phyloP scores from a whole-genome alignment of 2,888 invertebrate species.

The Yponomeuta sedellus region DNA sequence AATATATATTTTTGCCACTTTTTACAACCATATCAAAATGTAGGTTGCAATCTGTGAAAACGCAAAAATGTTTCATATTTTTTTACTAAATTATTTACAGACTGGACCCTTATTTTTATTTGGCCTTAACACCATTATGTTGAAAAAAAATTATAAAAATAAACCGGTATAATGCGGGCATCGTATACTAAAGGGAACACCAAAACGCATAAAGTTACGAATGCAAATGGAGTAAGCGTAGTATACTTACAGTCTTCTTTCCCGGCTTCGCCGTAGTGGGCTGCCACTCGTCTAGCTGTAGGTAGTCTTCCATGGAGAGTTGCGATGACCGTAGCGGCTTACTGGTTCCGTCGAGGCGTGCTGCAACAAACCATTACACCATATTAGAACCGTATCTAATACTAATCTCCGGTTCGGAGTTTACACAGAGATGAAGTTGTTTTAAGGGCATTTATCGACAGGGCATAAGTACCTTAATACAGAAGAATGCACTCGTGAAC shows the following conservation, averaged over 20 bases:
- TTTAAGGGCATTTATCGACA: no score
- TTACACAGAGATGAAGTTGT: not conserved
- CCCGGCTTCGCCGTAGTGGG: constrained; percentile 80
- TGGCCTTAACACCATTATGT: no score
- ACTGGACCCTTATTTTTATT: no score
- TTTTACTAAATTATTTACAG: no score
- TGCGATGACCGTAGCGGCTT: constrained; percentile 82
- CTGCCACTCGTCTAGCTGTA: constrained; percentile 89
- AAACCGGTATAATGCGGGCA: no score
- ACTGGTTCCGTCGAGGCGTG: constrained; percentile 93
- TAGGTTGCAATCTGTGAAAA: not conserved
- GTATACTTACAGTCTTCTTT: constrained; percentile 88
- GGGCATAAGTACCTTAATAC: no score
- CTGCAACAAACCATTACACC: constrained; percentile 76
- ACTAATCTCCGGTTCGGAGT: not conserved
- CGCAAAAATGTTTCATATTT: no score
- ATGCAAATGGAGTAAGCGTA: not conserved
- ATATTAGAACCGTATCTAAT: constrained; percentile 22
- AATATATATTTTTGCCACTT: not conserved
- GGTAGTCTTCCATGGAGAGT: constrained; percentile 93
- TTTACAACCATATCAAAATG: not conserved
- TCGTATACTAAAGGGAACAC: no score
- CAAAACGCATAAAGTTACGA: not conserved
- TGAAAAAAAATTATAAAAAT: no score
- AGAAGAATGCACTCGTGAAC: no score